Evolutionary conservation across 2,113 vertebrate genomes (phyloP), one percentile per base, ranked within the genome.

Genomic region (Colossoma macropomum): DNA sequence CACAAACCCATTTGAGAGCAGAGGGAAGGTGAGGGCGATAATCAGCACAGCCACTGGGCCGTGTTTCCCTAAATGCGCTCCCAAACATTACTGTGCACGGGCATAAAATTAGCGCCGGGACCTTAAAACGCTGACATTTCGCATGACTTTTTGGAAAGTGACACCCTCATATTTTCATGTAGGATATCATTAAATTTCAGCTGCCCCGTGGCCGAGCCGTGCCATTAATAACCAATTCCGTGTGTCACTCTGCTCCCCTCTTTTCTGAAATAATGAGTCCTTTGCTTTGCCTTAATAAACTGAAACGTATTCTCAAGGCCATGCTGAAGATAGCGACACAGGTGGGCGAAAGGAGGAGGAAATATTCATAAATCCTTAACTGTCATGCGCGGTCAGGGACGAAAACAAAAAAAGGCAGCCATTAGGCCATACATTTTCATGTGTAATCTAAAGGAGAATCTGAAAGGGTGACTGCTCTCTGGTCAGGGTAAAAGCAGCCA

Each of bases 121-220:
- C 97, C 97, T 98, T 98, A 98, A 99, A 96, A 98, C 96, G 97
- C 96, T 99, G 98, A 98, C 98, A 99, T 99, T 99, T 99, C 98
- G 96, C 97, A 96, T 99, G 98, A 99, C 98, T 99, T 99, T 99
- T 99, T 96, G 96, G 97, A 99, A 98, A 99, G 96, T 98, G 98
- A 99, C 98, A 99, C 97, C 95, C 96, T 98, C 97, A 97, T 99
- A 98, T 98, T 99, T 99, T 98, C 98, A 98, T 95, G 97, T 97
- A 97, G 97, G 97, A 97, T 99, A 97, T 98, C 97, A 99, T 99
- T 99, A 98, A 98, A 98, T 98, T 98, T 97, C 97, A 97, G 98
- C 98, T 97, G 96, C 97, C 98, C 97, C 96, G 97, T 98, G 97
- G 97, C 98, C 97, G 97, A 96, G 96, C 96, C 96, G 97, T 97